These are phyloP conservation scores for Aplochiton taeniatus DNA, from an alignment of 2,797 vertebrate genomes.

Conservation along the genomic window DNA sequence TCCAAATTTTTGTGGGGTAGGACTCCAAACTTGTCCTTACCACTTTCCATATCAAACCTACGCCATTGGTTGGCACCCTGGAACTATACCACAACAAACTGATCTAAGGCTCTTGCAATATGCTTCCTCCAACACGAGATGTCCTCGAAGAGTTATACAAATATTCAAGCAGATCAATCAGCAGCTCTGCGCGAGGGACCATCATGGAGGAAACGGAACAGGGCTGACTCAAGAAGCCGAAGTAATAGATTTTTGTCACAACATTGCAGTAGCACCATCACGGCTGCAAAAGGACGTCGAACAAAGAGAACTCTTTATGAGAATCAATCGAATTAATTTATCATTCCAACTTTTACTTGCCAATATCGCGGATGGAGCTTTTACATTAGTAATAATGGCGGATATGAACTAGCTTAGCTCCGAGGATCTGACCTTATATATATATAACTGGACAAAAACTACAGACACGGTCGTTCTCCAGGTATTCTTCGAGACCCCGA, in stretches of 20 bases:
- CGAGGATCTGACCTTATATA: constrained; percentile 81
- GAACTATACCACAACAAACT: neutral
- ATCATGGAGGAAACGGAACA: constrained; percentile 89
- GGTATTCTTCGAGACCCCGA: constrained; percentile 82
- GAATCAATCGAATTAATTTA: constrained; percentile 41
- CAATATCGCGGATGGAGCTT: constrained; percentile 64
- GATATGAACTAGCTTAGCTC: constrained; percentile 83
- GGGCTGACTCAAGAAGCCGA: constrained; percentile 82
- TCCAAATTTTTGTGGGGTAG: too few relatives aligned
- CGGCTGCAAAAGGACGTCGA: constrained; percentile 61
- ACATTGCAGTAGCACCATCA: constrained; percentile 65
- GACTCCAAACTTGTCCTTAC: too few relatives aligned
- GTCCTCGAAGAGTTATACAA: constrained; percentile 77
- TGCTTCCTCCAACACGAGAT: constrained; percentile 70
- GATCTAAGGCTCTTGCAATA: constrained; percentile 48
- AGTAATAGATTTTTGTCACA: constrained; percentile 83
- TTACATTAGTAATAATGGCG: constrained; percentile 86
- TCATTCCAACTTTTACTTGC: constrained; percentile 30
- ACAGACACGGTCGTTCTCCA: constrained; percentile 83
- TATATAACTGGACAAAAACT: constrained; percentile 85
- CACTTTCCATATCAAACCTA: too few relatives aligned
- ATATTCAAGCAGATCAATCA: constrained; percentile 85
- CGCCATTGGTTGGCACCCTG: neutral
- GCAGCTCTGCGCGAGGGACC: constrained; percentile 83
- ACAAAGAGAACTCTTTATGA: constrained; percentile 42